phyloP scores from a whole-genome alignment of 2,113 vertebrate species.

The Syngnathoides biaculeatus region DNA sequence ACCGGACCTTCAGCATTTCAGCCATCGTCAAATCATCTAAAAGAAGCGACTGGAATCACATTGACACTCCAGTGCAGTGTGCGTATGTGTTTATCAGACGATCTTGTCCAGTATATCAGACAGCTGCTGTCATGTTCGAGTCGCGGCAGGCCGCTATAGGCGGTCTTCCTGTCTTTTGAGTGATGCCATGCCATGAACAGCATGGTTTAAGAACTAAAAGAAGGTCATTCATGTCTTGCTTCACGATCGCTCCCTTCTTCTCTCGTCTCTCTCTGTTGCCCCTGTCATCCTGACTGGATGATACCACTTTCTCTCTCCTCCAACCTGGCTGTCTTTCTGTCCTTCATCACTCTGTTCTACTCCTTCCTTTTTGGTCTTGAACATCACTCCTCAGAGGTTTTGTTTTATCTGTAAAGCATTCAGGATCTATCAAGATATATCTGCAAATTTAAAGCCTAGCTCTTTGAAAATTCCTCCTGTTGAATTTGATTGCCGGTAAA shows the following conservation, averaged over 20 bases:
- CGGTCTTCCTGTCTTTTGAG: slow-evolving; percentile 68
- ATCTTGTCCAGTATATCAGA: slow-evolving; percentile 63
- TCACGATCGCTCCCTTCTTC: slow-evolving; percentile 61
- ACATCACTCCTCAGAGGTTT: slow-evolving; percentile 33
- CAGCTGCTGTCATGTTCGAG: slow-evolving; percentile 68
- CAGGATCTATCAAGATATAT: neutral
- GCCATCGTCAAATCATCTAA: neutral
- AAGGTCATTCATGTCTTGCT: slow-evolving; percentile 70
- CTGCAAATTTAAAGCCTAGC: neutral
- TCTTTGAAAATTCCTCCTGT: neutral
- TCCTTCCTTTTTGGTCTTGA: slow-evolving; percentile 34
- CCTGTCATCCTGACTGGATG: slow-evolving; percentile 68
- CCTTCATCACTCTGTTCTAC: slow-evolving; percentile 61
- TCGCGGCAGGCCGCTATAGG: slow-evolving; percentile 62
- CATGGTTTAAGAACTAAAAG: slow-evolving; percentile 70
- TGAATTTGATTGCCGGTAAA: neutral
- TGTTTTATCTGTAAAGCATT: slow-evolving; percentile 44
- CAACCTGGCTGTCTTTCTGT: slow-evolving; percentile 66
- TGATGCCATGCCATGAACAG: slow-evolving; percentile 70
- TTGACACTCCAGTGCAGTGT: neutral
- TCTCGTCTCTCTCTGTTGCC: slow-evolving; percentile 62
- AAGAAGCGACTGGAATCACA: neutral
- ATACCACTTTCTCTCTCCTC: slow-evolving; percentile 58
- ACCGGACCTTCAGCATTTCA: neutral
- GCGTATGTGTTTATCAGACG: slow-evolving; percentile 34